Evolutionary conservation across 2,113 vertebrate genomes (phyloP).

Genomic region (Sula dactylatra): DNA sequence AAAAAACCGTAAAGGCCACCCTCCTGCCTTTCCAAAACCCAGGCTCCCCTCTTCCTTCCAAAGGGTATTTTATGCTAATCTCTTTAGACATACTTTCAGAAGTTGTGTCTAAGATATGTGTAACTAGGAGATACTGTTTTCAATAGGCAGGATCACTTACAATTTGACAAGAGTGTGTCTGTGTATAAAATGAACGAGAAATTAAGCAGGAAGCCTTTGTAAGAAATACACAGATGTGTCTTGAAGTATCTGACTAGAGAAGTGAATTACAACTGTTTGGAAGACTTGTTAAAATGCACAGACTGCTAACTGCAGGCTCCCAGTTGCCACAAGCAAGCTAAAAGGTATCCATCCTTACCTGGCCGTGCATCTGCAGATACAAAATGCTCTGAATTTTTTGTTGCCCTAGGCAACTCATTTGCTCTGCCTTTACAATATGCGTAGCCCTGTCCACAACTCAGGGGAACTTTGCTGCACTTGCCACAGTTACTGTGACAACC

Average conservation of each 20-base stretch:
- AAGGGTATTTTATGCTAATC: neutral
- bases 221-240: neutral
- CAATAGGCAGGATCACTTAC: neutral
- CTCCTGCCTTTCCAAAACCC: neutral
- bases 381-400: neutral
- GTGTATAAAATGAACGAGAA: neutral
- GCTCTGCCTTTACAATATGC: neutral
- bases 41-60: neutral
- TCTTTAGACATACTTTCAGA: neutral
- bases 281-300: neutral
- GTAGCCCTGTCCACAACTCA: neutral
- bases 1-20: neutral
- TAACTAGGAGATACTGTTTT: neutral
- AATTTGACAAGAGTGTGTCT: neutral
- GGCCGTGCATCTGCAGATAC: neutral
- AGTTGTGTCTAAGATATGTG: neutral
- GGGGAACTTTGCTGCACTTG: neutral
- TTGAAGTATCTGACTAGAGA: neutral
- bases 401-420: constrained; percentile 18
- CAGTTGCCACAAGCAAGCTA: neutral
- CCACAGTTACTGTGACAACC: constrained; percentile 6
- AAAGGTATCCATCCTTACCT: neutral
- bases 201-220: neutral
- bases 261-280: neutral
- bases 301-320: neutral